phyloP scores from a whole-genome alignment of 1,140 invertebrate genomes.

The Calliphora vicina region DNA sequence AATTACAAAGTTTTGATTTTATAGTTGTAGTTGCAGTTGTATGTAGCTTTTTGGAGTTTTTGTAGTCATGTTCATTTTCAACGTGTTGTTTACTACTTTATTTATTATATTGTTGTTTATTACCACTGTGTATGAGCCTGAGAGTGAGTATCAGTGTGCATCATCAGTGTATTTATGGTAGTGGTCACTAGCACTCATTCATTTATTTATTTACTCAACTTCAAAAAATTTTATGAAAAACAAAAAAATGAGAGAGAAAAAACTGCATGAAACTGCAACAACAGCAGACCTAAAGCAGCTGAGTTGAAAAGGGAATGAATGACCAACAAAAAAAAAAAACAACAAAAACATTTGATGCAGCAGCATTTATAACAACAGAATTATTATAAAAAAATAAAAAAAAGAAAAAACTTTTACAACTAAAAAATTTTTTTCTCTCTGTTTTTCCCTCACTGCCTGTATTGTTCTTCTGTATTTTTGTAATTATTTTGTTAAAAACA shows the following conservation, averaged over 20 bases:
- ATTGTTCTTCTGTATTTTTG: not conserved
- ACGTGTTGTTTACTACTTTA: not conserved
- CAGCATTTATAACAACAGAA: not conserved
- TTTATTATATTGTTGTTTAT: not conserved
- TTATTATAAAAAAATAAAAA: not conserved
- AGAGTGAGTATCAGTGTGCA: no score
- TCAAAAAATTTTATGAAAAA: not conserved
- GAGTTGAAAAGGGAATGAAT: not conserved
- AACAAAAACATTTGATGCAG: not conserved
- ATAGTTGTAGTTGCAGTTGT: not conserved
- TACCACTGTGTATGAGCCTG: no score
- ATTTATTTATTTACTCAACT: not conserved
- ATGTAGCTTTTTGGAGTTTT: not conserved
- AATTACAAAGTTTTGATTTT: not conserved
- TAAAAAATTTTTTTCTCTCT: not conserved
- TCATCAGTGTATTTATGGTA: not conserved
- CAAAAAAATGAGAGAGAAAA: not conserved
- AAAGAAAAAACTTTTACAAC: not conserved
- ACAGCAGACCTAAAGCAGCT: not conserved
- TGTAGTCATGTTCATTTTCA: not conserved
- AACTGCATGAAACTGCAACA: not conserved
- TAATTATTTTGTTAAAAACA: not conserved
- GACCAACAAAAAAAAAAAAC: not conserved
- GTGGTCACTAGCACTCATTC: not conserved
- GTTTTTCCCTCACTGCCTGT: not conserved